A percentile compares a stretch with the other conserved stretches of the same genome.
These are phyloP conservation scores for Dasypus novemcinctus DNA, from an alignment of 2,113 vertebrate species.

Conservation along the genomic window DNA sequence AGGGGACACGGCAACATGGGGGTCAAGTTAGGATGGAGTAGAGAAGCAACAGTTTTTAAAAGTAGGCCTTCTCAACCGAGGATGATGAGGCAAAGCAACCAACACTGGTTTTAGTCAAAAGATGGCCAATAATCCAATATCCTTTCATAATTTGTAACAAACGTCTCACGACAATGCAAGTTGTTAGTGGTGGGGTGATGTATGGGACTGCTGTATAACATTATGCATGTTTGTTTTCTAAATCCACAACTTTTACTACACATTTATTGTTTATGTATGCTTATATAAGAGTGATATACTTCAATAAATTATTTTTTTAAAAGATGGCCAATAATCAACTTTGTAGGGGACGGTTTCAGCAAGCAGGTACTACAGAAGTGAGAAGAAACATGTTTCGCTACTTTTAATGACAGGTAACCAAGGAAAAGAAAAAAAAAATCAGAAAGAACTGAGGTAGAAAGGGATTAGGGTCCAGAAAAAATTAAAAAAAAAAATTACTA, in stretches of 20 bases:
- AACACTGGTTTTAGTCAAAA: too few species aligned
- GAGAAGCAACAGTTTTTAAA: background rate
- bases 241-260: too few species aligned
- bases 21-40: background rate
- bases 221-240: too few species aligned
- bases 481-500: background rate
- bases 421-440: background rate
- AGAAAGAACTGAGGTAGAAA: background rate
- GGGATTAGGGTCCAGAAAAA: background rate
- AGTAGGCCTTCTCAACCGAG: fast-evolving
- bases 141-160: too few species aligned
- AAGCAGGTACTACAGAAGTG: fast-evolving
- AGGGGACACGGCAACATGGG: fast-evolving
- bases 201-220: too few species aligned
- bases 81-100: background rate
- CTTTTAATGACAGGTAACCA: background rate
- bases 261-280: too few species aligned
- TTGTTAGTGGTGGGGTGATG: too few species aligned
- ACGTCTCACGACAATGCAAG: too few species aligned
- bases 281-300: too few species aligned
- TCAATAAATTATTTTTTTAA: too few species aligned
- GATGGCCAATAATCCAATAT: background rate
- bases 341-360: too few species aligned
- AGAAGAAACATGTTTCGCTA: fast-evolving
- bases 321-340: background rate